A percentile compares a stretch with the other conserved stretches of the same genome.
Evolutionary conservation across 2,113 vertebrate genomes (phyloP).

Genomic region (Rhinolophus sinicus): DNA sequence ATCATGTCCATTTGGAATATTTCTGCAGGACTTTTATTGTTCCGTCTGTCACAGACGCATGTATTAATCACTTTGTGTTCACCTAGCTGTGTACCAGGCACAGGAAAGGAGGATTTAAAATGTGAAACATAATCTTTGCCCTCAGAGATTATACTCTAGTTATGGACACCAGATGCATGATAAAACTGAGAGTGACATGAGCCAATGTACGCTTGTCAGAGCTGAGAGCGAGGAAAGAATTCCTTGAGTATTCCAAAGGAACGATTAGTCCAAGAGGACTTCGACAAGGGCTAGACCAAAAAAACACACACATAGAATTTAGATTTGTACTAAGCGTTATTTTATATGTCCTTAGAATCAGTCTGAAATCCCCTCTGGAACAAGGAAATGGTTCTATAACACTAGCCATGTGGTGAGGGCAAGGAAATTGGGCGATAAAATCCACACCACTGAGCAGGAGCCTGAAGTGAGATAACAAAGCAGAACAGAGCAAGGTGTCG

Average conservation of each 20-base stretch:
- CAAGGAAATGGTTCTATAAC: constrained; percentile 20
- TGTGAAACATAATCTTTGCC: neutral
- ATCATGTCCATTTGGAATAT: neutral
- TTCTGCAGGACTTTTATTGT: neutral
- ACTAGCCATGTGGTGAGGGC: neutral
- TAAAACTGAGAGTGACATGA: neutral
- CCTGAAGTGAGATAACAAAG: neutral
- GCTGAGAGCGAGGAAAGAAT: neutral
- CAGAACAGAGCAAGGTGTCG: neutral
- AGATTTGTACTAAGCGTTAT: neutral
- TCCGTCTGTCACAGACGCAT: neutral
- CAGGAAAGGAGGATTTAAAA: neutral
- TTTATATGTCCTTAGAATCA: neutral
- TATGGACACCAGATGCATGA: neutral
- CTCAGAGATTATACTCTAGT: neutral
- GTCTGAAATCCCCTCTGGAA: neutral
- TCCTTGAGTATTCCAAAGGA: neutral
- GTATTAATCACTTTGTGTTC: neutral
- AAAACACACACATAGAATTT: neutral
- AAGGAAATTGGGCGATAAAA: neutral
- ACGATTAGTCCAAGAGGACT: neutral
- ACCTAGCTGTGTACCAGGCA: neutral
- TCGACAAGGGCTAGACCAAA: neutral
- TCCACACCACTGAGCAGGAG: neutral
- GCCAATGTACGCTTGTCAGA: neutral